Evolutionary conservation across 2,113 vertebrate species (phyloP).

Genomic region (Poeciliopsis retropinna): DNA sequence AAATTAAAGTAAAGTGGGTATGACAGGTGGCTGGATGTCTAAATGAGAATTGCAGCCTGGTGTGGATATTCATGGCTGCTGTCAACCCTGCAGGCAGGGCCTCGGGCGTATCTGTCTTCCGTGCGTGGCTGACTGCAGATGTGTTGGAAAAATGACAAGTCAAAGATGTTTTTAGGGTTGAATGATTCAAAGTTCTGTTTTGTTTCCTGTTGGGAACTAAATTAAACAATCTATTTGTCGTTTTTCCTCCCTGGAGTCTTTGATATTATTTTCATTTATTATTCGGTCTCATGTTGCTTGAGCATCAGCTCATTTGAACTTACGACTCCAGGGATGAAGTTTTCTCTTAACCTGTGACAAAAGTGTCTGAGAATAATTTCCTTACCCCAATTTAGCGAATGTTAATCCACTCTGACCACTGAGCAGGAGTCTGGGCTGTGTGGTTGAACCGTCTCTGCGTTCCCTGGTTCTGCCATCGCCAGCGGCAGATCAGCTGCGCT

Average conservation of each 20-base stretch:
- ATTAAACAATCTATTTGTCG: neutral
- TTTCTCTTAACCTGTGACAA: slow-evolving; percentile 17
- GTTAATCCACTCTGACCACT: slow-evolving; percentile 73
- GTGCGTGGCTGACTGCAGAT: slow-evolving; percentile 14
- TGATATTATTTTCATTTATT: slow-evolving; percentile 35
- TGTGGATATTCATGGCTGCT: slow-evolving; percentile 37
- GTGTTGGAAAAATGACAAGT: slow-evolving; percentile 8
- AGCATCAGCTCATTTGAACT: slow-evolving; percentile 31
- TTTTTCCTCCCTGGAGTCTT: slow-evolving; percentile 19
- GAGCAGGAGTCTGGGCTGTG: slow-evolving; percentile 63
- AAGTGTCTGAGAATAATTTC: slow-evolving; percentile 30
- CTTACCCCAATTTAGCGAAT: slow-evolving; percentile 62
- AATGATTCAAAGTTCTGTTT: slow-evolving; percentile 5
- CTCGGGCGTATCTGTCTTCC: slow-evolving; percentile 22
- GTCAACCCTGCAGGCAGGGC: slow-evolving; percentile 53
- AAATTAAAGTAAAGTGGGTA: slow-evolving; percentile 2
- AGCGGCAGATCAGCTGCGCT: slow-evolving; percentile 71
- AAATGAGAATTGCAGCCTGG: slow-evolving; percentile 17
- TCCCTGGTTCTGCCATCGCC: slow-evolving; percentile 59
- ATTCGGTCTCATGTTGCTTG: slow-evolving; percentile 30
- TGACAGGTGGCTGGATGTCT: slow-evolving; percentile 42
- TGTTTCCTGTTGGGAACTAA: neutral
- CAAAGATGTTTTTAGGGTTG: neutral
- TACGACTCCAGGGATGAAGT: slow-evolving; percentile 28
- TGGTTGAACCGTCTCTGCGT: slow-evolving; percentile 71